Evolutionary conservation across 2,797 vertebrate genomes (phyloP).

Genomic region (Chloroceryle inda): DNA sequence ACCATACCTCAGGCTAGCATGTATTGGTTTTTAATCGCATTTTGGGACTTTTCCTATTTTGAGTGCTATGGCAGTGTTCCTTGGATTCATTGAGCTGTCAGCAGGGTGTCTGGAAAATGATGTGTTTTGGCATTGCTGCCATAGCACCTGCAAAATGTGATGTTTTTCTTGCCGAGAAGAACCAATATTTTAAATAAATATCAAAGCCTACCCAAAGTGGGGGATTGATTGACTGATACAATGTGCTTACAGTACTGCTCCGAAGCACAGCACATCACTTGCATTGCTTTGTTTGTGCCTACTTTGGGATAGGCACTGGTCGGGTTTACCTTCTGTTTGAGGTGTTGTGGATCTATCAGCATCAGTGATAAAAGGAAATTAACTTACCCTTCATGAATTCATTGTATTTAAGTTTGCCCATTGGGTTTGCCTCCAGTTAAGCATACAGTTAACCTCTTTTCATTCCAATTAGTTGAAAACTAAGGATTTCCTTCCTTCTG

Average conservation of each 20-base stretch:
- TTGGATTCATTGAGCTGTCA: background rate
- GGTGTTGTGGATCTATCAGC: background rate
- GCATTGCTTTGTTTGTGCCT: background rate
- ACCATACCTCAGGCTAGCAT: background rate
- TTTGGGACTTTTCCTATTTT: background rate
- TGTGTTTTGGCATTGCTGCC: background rate
- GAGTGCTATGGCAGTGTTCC: background rate
- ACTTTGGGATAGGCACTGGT: background rate
- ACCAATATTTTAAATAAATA: background rate
- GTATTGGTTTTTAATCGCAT: background rate
- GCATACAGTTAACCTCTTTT: conserved; percentile 62
- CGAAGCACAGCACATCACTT: fast-evolving
- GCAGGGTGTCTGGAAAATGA: background rate
- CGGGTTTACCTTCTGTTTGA: background rate
- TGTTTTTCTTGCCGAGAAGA: background rate
- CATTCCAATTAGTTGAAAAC: conserved; percentile 74
- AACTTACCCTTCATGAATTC: conserved; percentile 7
- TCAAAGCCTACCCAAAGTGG: background rate
- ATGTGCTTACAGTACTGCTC: background rate
- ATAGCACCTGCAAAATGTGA: background rate
- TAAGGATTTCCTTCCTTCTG: conserved; percentile 88
- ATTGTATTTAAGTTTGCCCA: background rate
- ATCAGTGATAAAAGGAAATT: background rate
- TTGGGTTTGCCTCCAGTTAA: conserved; percentile 54
- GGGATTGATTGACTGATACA: background rate